Conservation (phyloP, 2,113 vertebrate species). For the Paracyprichromis sp. region DNA sequence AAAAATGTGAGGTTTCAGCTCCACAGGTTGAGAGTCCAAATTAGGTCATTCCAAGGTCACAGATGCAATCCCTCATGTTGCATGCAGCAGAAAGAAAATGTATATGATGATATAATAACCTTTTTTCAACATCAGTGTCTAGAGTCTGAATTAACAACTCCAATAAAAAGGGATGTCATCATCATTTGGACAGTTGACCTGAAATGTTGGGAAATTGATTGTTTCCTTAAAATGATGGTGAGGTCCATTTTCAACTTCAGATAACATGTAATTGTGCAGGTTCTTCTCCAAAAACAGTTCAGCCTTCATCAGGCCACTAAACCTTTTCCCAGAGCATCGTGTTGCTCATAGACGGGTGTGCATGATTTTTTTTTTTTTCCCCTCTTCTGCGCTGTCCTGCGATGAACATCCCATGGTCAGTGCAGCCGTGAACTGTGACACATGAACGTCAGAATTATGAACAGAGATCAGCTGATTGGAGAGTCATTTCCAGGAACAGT, state of each 20-base stretch:
- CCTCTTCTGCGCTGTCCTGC: fast-evolving
- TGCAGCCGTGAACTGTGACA: not conserved
- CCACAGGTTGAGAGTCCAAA: not conserved
- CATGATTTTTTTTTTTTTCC: fast-evolving
- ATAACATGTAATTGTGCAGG: not conserved
- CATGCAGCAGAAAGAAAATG: not conserved
- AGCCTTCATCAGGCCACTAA: not conserved
- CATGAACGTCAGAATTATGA: not conserved
- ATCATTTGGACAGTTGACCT: not conserved
- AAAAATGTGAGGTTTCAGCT: not conserved
- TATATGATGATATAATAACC: not conserved
- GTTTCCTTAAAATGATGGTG: not conserved
- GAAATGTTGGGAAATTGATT: not conserved
- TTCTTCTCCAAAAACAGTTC: not conserved
- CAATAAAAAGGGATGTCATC: not conserved
- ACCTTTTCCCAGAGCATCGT: not conserved
- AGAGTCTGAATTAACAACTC: not conserved
- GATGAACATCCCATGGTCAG: not conserved
- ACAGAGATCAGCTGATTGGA: not conserved
- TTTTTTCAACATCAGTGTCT: not conserved
- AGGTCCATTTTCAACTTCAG: not conserved
- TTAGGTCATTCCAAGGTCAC: not conserved
- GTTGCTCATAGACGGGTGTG: not conserved
- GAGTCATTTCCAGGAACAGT: not conserved
- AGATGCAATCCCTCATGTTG: not conserved